A percentile compares a stretch with the other conserved stretches of the same genome.
phyloP scores from a whole-genome alignment of 1,140 invertebrate genomes.

The Chironomus striatipennis region DNA sequence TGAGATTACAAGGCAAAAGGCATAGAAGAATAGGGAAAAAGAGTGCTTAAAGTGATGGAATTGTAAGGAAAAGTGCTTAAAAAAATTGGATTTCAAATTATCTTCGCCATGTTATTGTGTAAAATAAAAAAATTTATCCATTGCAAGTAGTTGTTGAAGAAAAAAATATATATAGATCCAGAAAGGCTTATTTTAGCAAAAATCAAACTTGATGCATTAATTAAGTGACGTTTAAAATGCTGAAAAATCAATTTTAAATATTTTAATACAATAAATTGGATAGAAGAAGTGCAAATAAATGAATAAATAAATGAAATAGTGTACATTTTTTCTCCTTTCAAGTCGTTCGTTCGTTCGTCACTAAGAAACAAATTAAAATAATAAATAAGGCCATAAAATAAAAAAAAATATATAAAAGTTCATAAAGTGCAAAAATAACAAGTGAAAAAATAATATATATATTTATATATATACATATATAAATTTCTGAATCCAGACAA shows the following conservation, averaged over 20 bases:
- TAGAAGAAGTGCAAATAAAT: background rate
- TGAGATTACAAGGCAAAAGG: background rate
- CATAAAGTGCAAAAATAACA: background rate
- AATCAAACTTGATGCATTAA: background rate
- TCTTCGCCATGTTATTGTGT: background rate
- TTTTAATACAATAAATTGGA: background rate
- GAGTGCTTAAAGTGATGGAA: background rate
- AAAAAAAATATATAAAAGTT: background rate
- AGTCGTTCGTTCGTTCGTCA: background rate
- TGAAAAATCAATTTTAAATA: conserved; percentile 10
- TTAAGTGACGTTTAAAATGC: background rate
- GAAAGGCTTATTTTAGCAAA: no score
- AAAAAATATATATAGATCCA: no score
- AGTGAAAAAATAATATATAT: background rate
- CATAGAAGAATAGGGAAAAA: background rate
- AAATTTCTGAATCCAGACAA: background rate
- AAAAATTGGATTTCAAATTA: no score
- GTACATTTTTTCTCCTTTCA: no score
- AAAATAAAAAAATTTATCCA: background rate
- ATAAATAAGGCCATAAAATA: background rate
- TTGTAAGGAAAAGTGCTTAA: background rate
- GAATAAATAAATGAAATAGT: no score
- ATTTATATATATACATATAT: no score
- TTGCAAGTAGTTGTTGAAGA: background rate
- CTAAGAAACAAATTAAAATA: background rate